phyloP scores from a whole-genome alignment of 2,888 invertebrate genomes.

The Dromius quadrimaculatus region DNA sequence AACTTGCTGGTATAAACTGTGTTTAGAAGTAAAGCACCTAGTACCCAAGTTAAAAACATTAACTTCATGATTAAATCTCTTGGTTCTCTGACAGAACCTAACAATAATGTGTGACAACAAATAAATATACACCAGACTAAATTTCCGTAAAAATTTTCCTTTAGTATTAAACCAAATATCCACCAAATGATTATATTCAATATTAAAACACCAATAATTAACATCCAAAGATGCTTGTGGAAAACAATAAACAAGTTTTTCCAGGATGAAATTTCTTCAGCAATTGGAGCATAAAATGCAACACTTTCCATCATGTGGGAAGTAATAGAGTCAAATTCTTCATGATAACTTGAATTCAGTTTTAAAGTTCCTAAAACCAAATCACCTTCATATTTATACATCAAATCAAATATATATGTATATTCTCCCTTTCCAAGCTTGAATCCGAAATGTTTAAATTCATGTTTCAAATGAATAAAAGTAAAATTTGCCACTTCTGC shows the following conservation, averaged over 20 bases:
- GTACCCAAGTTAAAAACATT: conserved; percentile 17
- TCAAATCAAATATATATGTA: background rate
- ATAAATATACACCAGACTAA: background rate
- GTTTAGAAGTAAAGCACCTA: background rate
- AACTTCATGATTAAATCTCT: background rate
- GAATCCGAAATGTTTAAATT: background rate
- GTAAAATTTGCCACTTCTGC: conserved; percentile 13
- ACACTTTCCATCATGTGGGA: conserved; percentile 1
- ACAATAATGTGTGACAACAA: background rate
- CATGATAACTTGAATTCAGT: conserved; percentile 7
- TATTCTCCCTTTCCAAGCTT: conserved; percentile 1
- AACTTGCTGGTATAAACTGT: conserved; percentile 5
- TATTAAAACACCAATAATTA: background rate
- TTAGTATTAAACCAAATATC: background rate
- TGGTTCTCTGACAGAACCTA: conserved; percentile 25
- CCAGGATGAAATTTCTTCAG: conserved; percentile 2
- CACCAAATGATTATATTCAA: background rate
- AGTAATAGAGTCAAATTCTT: background rate
- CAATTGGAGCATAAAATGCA: conserved; percentile 15
- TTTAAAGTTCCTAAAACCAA: conserved; percentile 7
- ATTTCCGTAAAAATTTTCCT: conserved; percentile 4
- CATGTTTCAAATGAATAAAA: conserved; percentile 9
- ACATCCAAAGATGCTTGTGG: background rate
- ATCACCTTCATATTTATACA: conserved; percentile 33
- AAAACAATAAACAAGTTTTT: conserved; percentile 18